Percentiles rank a stretch among this genome's conserved stretches.
Evolutionary conservation across 2,113 vertebrate genomes (phyloP).

Genomic region (Serilophus lunatus): DNA sequence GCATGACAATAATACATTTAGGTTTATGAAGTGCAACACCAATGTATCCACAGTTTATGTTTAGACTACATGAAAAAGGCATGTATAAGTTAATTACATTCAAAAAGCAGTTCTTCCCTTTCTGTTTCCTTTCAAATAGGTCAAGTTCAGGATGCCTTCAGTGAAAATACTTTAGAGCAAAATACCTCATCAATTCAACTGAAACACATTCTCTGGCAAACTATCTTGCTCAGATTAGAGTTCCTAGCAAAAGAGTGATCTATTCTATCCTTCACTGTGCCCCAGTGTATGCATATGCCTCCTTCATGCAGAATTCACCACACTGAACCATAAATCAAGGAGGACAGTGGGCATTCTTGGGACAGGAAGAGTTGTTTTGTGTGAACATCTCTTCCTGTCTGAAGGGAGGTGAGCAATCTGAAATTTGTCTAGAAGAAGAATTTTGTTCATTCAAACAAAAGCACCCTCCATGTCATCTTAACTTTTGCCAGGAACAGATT

Average conservation of each 20-base stretch:
- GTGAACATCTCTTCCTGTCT: background rate
- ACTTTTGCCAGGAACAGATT: conserved; percentile 21
- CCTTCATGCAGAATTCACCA: background rate
- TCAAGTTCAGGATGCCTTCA: background rate
- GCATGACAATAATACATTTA: background rate
- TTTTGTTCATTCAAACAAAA: background rate
- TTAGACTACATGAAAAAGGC: background rate
- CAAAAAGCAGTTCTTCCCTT: background rate
- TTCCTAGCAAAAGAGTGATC: background rate
- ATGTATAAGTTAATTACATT: background rate
- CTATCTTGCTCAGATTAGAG: background rate
- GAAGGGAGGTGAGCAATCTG: background rate
- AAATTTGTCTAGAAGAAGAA: background rate
- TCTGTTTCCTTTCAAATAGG: background rate
- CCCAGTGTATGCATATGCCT: no score
- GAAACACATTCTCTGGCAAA: background rate
- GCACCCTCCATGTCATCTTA: background rate
- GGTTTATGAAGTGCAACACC: background rate
- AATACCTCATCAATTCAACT: background rate
- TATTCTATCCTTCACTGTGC: background rate
- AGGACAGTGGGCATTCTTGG: background rate
- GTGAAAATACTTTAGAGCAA: background rate
- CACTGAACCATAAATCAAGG: accelerated
- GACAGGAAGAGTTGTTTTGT: background rate
- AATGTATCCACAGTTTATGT: background rate